Evolutionary conservation across 2,113 vertebrate species (phyloP), one percentile per base, ranked within the genome.

Genomic region (Xenopus borealis): DNA sequence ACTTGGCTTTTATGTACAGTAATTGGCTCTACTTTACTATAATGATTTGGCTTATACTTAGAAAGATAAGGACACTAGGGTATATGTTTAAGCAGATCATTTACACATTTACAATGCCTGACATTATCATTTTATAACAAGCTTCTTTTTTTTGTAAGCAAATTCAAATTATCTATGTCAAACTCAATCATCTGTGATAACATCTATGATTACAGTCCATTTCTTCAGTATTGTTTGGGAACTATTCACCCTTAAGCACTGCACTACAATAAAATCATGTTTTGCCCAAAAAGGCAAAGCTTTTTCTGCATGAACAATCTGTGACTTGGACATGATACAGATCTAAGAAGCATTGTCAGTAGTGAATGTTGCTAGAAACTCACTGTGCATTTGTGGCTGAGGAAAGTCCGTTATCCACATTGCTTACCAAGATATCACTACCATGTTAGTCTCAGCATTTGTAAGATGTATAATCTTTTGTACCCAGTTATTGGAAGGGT

Each of bases 191-290:
- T 44, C 66, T 75, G 57, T 50, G 12, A 52, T 52, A 75, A 68
- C 45, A 68, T 75, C 44, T 69, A 47, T 40, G 17, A 69, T 75
- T 57, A 75, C 66, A 75, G 72, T 75, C 65, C 72, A 68, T 75
- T 75, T 75, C 65, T 58, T 62, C 46, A 20, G 62, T 53, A 67
- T 67, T 74, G 64, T 67, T 67, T 61, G 59, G 53, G 65, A 66
- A 68, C 57, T 62, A 75, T 59, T 33, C 45, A 69, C 65, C 72
- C 72, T 62, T 20, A 14, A 68, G 72, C 66, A 69, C 27, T 30
- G 27, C 16, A 53, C 65, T 69, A 59, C 59, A 61, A 53, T 75
- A 75, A 55, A 75, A 69, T 13, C 3, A 27, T 40, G 33, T 20
- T 53, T 73, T 66, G 62, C 33, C 62, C 47, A 63, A 58, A 58